These are phyloP conservation scores for Alosa alosa DNA, from an alignment of 2,113 vertebrate species.

Conservation along the genomic window DNA sequence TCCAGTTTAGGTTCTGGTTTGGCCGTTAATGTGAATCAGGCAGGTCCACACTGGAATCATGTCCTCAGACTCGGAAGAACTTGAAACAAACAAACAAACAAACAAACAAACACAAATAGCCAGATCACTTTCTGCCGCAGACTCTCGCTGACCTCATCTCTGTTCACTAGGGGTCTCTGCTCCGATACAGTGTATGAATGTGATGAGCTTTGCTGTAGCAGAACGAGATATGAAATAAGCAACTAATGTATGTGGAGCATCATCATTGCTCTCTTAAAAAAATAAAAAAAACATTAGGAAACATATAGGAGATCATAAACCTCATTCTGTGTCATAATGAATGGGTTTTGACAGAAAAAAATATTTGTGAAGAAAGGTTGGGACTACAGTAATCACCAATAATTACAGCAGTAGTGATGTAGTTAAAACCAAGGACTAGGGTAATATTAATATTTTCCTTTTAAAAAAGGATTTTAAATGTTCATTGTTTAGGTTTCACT, in stretches of 20 bases:
- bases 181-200: conserved; percentile 18
- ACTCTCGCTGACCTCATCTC: not conserved
- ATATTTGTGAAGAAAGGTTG: not conserved
- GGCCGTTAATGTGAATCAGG: not conserved
- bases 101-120: not conserved
- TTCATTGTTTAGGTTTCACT: not conserved
- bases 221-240: not conserved
- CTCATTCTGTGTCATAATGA: conserved; percentile 14
- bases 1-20: not conserved
- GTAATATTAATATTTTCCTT: not conserved
- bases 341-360: not conserved
- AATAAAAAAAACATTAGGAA: conserved; percentile 34
- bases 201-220: not conserved
- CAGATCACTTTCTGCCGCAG: not conserved
- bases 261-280: not conserved
- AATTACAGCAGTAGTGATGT: not conserved
- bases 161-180: conserved; percentile 43
- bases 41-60: conserved; percentile 11
- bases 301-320: conserved; percentile 6
- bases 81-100: not conserved
- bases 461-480: not conserved
- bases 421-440: not conserved
- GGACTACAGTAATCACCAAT: not conserved
- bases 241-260: not conserved
- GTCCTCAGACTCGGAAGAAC: not conserved